Base-by-base conservation (phyloP, 2,113 vertebrate genomes). In the Archilochus colubris region DNA sequence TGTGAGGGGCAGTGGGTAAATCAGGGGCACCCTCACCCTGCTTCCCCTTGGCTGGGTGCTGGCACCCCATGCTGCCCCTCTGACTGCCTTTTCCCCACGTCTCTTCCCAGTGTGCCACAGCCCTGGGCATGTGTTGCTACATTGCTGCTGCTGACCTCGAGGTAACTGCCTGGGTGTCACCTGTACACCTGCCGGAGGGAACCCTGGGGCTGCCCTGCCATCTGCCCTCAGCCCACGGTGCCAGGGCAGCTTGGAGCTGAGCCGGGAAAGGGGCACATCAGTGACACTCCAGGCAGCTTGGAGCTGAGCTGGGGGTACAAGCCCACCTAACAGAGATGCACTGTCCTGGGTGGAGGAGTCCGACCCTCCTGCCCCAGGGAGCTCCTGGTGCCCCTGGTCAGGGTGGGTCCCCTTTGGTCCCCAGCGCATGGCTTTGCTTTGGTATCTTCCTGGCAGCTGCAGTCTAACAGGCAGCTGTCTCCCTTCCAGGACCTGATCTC, bases 81-180 rank as follows among this genome's bases (percentile, higher is more conserved):
- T 68, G 12, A 82, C 48, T 48, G n/a, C 1, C 2, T 23, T 75
- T 81, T 57, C 16, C 58, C 33, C 23, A 2, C 9, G 7, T 95
- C 46, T 96, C 67, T 96, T 31, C 5, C 69, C 96, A 99, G 99
- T 99, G 99, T 72, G 99, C 99, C 80, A 97, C 96, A 4, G 98
- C 99, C 66, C 95, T 99, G 83, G 99, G 99, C 48, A 95, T 99
- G 98, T 99, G 99, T 97, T 99, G 99, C 92, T 99, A 99, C 9
- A 97, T 99, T 25, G 99, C 99, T 54, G 98, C 98, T 51, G 98
- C 98, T 23, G 98, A 99, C 7, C 96, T 98, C 50, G 98, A 99
- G 98, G 99, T 99, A 96, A 98, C 74, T 67, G 0, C 36, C 62
- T 5, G 7, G 30, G 55, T 69, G 63, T 66, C 1, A 0, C 31